Base-by-base conservation (phyloP, 2,888 invertebrate species). In the Argyresthia goedartella region DNA sequence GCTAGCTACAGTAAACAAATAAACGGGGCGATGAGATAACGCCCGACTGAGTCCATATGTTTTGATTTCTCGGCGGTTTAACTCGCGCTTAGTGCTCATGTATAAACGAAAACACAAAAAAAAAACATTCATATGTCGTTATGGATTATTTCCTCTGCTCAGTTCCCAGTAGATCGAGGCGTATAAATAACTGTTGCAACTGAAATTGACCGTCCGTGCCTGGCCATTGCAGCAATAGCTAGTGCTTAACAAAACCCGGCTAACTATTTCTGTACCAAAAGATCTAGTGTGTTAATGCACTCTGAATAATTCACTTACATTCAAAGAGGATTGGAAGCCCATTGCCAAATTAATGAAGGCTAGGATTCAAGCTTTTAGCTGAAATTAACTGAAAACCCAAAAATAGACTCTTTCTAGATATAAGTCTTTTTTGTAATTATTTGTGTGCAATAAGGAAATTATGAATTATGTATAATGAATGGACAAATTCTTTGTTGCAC, bases 221-320 rank as follows among this genome's bases (percentile, higher is more conserved):
- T 47, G 48, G 13, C 14, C 13, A 35, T 47, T 47, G 35, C 11
- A 15, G 14, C 66, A 72, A 73, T 72, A 64, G 64, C 60, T 63
- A 65, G 60, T 63, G 64, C 64, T 66, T 70, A 67, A 44, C 10
- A n/a, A 33, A 46, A 69, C 65, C 62, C 57, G 54, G 54, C 57
- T 57, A 58, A 66, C 69, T 80, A 76, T 78, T 80, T 73, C 58
- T 60, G 65, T 70, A 61, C 72, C 75, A 76, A 72, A 80, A 77
- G 70, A 66, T 65, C 55, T 55, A 59, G 59, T 34, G 34, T 13
- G 44, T 10, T 3, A 9, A 14, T 25, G 6, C 45, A 45, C 16
- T 46, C 46, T 46, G 46, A 46, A 46, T 46, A 46, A 46, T 46
- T 11, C 46, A 14, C 14, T 34, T 13, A 46, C 48, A 48, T 13